Percentiles rank a stretch among this genome's conserved stretches.
Evolutionary conservation across 1,140 invertebrate species (phyloP).

Genomic region (Cataglyphis hispanica): DNA sequence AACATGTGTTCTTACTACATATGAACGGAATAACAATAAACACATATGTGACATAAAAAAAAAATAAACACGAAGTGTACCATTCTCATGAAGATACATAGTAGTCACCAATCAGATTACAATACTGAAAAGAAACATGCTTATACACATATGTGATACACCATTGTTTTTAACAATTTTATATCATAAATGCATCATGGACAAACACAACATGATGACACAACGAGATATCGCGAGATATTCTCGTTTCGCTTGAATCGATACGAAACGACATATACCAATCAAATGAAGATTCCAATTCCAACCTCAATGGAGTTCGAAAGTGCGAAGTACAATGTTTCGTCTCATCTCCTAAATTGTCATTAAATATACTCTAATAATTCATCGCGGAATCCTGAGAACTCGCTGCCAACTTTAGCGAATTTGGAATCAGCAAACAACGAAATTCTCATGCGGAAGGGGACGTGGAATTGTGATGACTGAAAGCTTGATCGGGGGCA

Average conservation of each 20-base stretch:
- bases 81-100: no score
- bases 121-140: no score
- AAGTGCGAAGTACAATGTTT: constrained; percentile 61
- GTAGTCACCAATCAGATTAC: no score
- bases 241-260: constrained; percentile 42
- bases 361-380: neutral
- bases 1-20: neutral
- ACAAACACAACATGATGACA: neutral
- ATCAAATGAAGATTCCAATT: constrained; percentile 23
- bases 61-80: no score
- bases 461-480: constrained; percentile 76
- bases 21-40: neutral
- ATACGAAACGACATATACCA: constrained; percentile 40
- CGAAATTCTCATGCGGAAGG: constrained; percentile 57
- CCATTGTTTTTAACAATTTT: no score
- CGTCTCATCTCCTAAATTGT: constrained; percentile 1
- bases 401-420: neutral
- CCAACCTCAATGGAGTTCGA: constrained; percentile 68
- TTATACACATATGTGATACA: no score
- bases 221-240: constrained; percentile 62
- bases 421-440: neutral
- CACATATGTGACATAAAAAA: no score
- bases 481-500: constrained; percentile 55
- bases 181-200: no score
- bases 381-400: neutral